phyloP scores from a whole-genome alignment of 23 tunicate species.

The Diplosoma virens region DNA sequence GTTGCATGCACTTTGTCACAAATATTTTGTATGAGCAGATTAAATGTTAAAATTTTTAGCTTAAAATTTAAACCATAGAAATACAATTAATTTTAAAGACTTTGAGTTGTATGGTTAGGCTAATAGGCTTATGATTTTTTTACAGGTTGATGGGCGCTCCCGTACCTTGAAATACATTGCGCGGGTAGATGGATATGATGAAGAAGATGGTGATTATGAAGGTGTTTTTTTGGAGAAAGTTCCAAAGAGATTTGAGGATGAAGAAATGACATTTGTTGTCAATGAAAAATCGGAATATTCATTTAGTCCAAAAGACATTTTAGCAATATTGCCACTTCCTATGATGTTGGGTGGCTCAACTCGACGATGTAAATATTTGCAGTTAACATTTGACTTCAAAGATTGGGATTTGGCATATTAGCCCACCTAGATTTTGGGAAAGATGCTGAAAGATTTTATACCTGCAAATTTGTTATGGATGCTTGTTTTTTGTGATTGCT shows the following conservation, averaged over 20 bases:
- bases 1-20: too few species aligned
- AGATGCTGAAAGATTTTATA: too few species aligned
- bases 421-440: too few species aligned
- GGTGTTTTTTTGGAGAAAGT: constrained; percentile 30
- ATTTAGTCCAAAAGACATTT: constrained; percentile 14
- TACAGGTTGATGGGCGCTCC: constrained; percentile 20
- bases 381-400: constrained; percentile 11
- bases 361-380: neutral
- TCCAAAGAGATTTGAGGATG: constrained; percentile 1
- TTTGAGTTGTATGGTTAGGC: too few species aligned
- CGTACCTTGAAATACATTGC: constrained; percentile 4
- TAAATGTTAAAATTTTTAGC: too few species aligned
- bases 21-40: too few species aligned
- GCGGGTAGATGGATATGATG: constrained; percentile 14
- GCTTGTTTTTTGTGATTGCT: too few species aligned
- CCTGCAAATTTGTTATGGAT: too few species aligned
- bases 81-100: too few species aligned
- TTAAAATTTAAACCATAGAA: too few species aligned
- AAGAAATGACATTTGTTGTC: neutral
- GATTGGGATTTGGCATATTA: constrained; percentile 24
- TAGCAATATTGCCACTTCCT: constrained; percentile 9
- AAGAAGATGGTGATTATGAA: constrained; percentile 18
- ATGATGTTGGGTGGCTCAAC: neutral
- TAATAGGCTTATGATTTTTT: too few species aligned
- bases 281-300: constrained; percentile 3